Evolutionary conservation across 2,113 vertebrate genomes (phyloP).

Genomic region (Vulpes ferrilata): DNA sequence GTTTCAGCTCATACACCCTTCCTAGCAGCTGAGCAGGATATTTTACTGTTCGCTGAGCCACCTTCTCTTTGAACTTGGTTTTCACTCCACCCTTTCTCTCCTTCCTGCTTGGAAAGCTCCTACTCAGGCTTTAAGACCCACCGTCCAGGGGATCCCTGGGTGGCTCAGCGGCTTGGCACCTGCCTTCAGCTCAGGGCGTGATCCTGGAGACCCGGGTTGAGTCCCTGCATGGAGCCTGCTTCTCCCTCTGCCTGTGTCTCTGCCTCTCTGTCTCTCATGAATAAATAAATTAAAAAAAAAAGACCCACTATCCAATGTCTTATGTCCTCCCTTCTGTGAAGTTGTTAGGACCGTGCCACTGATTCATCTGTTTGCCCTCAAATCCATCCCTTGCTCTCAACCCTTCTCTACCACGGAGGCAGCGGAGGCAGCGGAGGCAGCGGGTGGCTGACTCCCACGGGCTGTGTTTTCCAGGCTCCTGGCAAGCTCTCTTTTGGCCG

Average conservation of each 20-base stretch:
- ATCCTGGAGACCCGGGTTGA: too few species aligned
- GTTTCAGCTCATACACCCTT: neutral
- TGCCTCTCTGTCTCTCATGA: too few species aligned
- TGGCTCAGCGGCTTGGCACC: too few species aligned
- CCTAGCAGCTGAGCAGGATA: neutral
- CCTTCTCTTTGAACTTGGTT: neutral
- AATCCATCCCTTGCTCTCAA: neutral
- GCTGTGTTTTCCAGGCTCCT: neutral
- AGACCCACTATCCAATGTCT: neutral
- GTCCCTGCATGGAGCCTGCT: too few species aligned
- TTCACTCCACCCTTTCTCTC: neutral
- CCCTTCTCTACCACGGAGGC: neutral
- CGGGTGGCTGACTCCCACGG: neutral
- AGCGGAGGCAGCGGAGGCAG: neutral
- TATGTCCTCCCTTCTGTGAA: neutral
- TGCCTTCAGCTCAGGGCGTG: too few species aligned
- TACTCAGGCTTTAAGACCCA: constrained; percentile 12
- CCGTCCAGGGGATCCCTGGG: too few species aligned
- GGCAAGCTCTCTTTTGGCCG: neutral
- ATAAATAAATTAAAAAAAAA: too few species aligned
- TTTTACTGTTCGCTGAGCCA: neutral
- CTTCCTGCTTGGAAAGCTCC: constrained; percentile 14
- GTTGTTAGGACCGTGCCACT: neutral
- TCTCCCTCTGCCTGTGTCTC: too few species aligned
- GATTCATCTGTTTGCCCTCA: neutral